These are phyloP conservation scores for Stomatorhinus walkeri DNA, from an alignment of 2,797 vertebrate species.

Conservation along the genomic window DNA sequence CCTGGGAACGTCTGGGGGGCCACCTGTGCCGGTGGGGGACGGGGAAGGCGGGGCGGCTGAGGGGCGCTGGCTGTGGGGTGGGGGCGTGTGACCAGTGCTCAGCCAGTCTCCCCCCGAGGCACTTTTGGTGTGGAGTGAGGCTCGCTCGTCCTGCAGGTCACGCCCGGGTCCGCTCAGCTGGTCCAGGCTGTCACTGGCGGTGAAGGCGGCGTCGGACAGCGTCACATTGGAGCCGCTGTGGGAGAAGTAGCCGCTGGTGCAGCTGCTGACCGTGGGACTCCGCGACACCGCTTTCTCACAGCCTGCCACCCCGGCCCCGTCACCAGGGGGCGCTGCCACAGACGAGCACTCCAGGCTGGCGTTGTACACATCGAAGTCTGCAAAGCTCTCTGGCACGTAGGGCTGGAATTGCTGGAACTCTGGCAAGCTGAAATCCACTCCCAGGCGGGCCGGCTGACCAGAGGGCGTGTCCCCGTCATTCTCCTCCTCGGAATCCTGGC, in stretches of 20 bases:
- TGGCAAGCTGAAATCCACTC: constrained; percentile 43
- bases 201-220: constrained; percentile 82
- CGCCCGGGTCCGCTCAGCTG: constrained; percentile 65
- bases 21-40: constrained; percentile 42
- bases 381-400: constrained; percentile 90
- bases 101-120: constrained; percentile 54
- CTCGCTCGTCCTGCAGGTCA: constrained; percentile 58
- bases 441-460: constrained; percentile 48
- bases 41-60: constrained; percentile 35
- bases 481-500: constrained; percentile 92
- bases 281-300: constrained; percentile 75
- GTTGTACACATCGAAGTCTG: constrained; percentile 96
- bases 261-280: constrained; percentile 91
- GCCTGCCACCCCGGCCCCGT: constrained; percentile 22
- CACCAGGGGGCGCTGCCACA: constrained; percentile 34
- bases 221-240: constrained; percentile 93
- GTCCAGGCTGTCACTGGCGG: constrained; percentile 83
- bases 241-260: constrained; percentile 95
- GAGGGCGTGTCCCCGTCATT: constrained; percentile 54
- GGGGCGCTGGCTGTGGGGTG: constrained; percentile 20
- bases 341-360: constrained; percentile 71
- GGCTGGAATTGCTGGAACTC: constrained; percentile 59
- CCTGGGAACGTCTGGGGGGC: constrained; percentile 32
- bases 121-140: constrained; percentile 54
- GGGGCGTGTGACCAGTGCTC: constrained; percentile 25